These are phyloP conservation scores for Onchidella celtica DNA, from an alignment of 2,888 invertebrate genomes.

Conservation along the genomic window DNA sequence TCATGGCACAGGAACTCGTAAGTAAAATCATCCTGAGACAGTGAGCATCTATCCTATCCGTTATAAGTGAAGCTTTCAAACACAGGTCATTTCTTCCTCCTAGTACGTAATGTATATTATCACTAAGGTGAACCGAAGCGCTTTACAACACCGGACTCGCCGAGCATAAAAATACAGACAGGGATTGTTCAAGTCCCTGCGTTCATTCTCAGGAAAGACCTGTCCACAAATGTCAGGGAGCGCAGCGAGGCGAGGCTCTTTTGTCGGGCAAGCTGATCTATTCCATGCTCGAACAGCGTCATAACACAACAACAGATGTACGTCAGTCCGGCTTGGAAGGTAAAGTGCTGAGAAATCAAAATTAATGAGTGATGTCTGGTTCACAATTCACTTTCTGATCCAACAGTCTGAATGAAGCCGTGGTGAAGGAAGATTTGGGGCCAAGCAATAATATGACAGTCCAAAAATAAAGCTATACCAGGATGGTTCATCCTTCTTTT, in stretches of 20 bases:
- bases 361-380: background rate
- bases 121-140: background rate
- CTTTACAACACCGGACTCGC: background rate
- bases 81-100: constrained; percentile 3
- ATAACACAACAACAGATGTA: background rate
- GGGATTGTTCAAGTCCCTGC: background rate
- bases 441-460: no score
- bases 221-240: background rate
- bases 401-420: no score
- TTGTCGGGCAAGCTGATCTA: background rate
- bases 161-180: background rate
- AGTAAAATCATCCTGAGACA: constrained; percentile 16
- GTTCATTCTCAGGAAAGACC: background rate
- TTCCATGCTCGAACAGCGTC: background rate
- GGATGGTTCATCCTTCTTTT: no score
- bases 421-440: no score
- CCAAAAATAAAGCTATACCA: no score
- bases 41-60: background rate
- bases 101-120: background rate
- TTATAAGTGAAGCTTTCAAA: constrained; percentile 22
- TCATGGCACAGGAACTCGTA: background rate
- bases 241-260: background rate
- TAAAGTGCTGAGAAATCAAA: background rate
- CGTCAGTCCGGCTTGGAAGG: background rate
- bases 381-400: background rate